Conservation (phyloP, 37 sponge, comb jelly and placozoan genomes). For the Ianthella basta region DNA sequence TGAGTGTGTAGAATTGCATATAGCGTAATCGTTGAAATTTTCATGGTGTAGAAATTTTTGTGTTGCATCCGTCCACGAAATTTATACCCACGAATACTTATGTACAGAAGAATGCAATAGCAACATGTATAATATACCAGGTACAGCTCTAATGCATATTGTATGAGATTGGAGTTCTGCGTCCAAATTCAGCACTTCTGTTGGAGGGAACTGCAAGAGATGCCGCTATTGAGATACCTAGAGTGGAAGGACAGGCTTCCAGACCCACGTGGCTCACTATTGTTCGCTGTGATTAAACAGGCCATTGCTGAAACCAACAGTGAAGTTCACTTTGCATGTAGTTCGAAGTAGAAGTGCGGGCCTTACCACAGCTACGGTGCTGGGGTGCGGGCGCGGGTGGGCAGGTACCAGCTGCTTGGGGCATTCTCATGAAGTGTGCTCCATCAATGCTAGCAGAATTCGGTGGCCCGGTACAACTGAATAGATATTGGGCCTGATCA, state of each 20-base stretch:
- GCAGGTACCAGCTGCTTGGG: slow-evolving; percentile 48
- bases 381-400: not conserved
- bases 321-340: slow-evolving; percentile 19
- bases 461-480: slow-evolving; percentile 52
- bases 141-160: no score
- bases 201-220: no score
- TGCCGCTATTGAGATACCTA: slow-evolving; percentile 29
- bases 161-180: no score
- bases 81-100: no score
- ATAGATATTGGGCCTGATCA: slow-evolving; percentile 42
- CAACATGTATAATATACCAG: no score
- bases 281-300: not conserved
- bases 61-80: no score
- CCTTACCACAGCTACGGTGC: slow-evolving; percentile 20
- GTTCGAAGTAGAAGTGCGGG: slow-evolving; percentile 10
- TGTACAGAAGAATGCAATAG: no score
- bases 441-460: slow-evolving; percentile 40
- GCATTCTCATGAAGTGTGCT: slow-evolving; percentile 25
- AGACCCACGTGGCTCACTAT: not conserved
- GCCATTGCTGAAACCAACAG: slow-evolving; percentile 11
- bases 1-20: no score
- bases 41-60: no score
- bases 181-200: no score
- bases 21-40: no score
- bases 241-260: slow-evolving; percentile 11